Conservation (phyloP, 2,888 invertebrate species). For the Artemia sp. region DNA sequence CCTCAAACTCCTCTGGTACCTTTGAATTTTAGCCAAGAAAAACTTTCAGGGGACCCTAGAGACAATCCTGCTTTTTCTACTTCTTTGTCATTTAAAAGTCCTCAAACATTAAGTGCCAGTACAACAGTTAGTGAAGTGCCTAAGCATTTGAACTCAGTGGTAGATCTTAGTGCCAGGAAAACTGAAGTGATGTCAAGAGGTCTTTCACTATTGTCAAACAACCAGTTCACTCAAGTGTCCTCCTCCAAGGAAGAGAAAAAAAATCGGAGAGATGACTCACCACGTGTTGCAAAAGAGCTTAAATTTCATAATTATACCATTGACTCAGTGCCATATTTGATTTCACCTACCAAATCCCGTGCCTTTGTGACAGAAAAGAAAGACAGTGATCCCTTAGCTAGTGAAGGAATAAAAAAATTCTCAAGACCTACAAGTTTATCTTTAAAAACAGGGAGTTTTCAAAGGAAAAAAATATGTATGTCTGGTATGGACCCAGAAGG, state of each 20-base stretch:
- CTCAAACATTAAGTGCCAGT: neutral
- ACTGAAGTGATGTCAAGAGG: neutral
- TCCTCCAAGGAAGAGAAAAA: neutral
- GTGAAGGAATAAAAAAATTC: slow-evolving; percentile 40
- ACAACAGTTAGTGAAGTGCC: neutral
- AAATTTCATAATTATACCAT: slow-evolving; percentile 14
- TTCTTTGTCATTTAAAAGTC: neutral
- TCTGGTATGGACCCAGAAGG: slow-evolving; percentile 42
- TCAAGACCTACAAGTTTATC: slow-evolving; percentile 64
- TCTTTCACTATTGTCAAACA: neutral
- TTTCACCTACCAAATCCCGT: slow-evolving; percentile 13
- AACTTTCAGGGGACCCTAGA: neutral
- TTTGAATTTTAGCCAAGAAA: neutral
- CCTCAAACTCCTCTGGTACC: neutral
- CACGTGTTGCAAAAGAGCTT: neutral
- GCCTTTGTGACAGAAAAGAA: slow-evolving; percentile 6
- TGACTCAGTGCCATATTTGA: slow-evolving; percentile 14
- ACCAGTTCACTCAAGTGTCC: neutral
- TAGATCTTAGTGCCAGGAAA: neutral
- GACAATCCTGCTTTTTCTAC: neutral
- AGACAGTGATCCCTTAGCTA: neutral
- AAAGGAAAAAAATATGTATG: slow-evolving; percentile 54
- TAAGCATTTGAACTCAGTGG: neutral
- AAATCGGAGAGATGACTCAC: slow-evolving; percentile 1
- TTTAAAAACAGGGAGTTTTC: slow-evolving; percentile 63